These are phyloP conservation scores for Penaeus chinensis DNA, from an alignment of 1,140 invertebrate species.

Conservation along the genomic window DNA sequence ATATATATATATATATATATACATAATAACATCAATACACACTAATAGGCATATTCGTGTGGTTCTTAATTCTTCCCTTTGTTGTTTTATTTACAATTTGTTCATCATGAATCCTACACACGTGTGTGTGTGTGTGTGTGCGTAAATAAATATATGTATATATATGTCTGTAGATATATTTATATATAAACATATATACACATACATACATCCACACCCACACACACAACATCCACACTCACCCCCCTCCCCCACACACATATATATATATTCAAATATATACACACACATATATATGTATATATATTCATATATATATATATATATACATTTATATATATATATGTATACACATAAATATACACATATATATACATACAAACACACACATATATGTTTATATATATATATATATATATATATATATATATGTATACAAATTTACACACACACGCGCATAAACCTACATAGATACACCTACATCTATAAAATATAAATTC, in stretches of 20 bases:
- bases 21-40: background rate
- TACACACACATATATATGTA: too few relatives aligned
- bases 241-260: too few relatives aligned
- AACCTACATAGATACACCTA: conserved; percentile 2
- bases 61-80: background rate
- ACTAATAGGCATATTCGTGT: background rate
- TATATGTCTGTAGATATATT: background rate
- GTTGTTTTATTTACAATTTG: background rate
- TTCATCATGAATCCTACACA: background rate
- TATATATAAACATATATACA: conserved; percentile 3
- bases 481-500: background rate
- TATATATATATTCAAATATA: too few relatives aligned
- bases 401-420: background rate
- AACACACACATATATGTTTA: too few relatives aligned
- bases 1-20: conserved; percentile 3
- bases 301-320: too few relatives aligned
- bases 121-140: conserved; percentile 6
- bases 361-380: too few relatives aligned
- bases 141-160: background rate
- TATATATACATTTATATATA: too few relatives aligned
- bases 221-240: too few relatives aligned
- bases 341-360: too few relatives aligned
- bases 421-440: conserved; percentile 10
- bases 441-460: conserved; percentile 18
- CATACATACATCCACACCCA: background rate